phyloP scores from a whole-genome alignment of 2,797 vertebrate genomes.

The Melanotaenia pygmaea region DNA sequence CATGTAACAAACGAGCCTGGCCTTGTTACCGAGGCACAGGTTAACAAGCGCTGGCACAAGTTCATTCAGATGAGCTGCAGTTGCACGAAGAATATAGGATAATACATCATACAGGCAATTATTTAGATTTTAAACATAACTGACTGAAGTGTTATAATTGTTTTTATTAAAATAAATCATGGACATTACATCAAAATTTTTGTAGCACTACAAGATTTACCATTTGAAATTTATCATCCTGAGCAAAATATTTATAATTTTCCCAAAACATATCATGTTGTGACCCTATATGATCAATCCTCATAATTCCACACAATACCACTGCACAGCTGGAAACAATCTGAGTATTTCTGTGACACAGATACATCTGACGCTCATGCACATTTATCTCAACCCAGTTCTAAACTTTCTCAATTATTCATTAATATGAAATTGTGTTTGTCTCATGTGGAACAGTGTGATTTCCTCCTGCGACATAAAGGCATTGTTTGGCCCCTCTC shows the following conservation, averaged over 20 bases:
- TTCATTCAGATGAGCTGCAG: conserved; percentile 62
- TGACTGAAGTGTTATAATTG: conserved; percentile 5
- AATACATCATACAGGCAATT: conserved; percentile 11
- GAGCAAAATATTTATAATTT: background rate
- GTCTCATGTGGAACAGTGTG: conserved; percentile 84
- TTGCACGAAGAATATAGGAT: conserved; percentile 40
- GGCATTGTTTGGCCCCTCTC: conserved; percentile 74
- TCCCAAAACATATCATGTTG: conserved; percentile 18
- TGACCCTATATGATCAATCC: conserved; percentile 50
- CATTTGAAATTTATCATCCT: background rate
- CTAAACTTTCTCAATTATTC: conserved; percentile 86
- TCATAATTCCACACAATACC: conserved; percentile 39
- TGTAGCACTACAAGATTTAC: background rate
- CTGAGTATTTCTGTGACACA: conserved; percentile 75
- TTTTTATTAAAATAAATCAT: conserved; percentile 3
- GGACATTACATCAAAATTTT: background rate
- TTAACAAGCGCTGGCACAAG: conserved; percentile 68
- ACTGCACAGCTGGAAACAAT: conserved; percentile 62
- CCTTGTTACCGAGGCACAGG: conserved; percentile 77
- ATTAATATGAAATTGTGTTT: conserved; percentile 87
- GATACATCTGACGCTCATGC: conserved; percentile 71
- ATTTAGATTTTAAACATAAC: conserved; percentile 2
- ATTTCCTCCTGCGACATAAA: conserved; percentile 79
- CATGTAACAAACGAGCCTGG: conserved; percentile 75
- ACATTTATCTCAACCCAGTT: conserved; percentile 78